Evolutionary conservation across 2,113 vertebrate genomes (phyloP).

Genomic region (Leptocoma aspasia): DNA sequence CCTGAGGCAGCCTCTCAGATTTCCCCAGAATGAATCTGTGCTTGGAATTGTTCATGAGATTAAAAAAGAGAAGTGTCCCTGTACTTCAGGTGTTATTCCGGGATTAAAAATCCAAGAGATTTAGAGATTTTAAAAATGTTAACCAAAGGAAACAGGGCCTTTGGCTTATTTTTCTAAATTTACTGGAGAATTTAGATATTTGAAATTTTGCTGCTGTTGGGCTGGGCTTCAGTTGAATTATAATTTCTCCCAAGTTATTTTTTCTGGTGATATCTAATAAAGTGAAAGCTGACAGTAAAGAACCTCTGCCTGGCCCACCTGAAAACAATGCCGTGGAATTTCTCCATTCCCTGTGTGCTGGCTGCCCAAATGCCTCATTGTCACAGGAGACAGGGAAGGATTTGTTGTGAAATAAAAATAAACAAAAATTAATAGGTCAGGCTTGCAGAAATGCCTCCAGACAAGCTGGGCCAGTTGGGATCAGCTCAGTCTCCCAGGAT

Average conservation of each 20-base stretch:
- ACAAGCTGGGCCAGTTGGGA: conserved; percentile 60
- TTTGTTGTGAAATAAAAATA: conserved; percentile 70
- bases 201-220: neutral
- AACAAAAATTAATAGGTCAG: conserved; percentile 55
- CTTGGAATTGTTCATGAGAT: neutral
- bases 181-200: neutral
- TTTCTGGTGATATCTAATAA: neutral
- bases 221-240: neutral
- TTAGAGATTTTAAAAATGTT: neutral
- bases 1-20: neutral
- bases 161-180: neutral
- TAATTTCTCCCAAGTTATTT: neutral
- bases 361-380: conserved; percentile 63
- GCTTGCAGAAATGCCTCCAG: conserved; percentile 69
- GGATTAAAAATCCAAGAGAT: neutral
- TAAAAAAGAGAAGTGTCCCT: neutral
- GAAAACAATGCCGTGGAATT: conserved; percentile 73
- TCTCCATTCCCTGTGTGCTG: conserved; percentile 45
- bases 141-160: neutral
- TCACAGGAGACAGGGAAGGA: neutral
- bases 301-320: conserved; percentile 63
- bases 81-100: neutral
- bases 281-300: neutral
- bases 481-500: conserved; percentile 62
- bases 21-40: neutral